phyloP scores from a whole-genome alignment of 2,888 invertebrate species.

The Drosophila melanosoma region DNA sequence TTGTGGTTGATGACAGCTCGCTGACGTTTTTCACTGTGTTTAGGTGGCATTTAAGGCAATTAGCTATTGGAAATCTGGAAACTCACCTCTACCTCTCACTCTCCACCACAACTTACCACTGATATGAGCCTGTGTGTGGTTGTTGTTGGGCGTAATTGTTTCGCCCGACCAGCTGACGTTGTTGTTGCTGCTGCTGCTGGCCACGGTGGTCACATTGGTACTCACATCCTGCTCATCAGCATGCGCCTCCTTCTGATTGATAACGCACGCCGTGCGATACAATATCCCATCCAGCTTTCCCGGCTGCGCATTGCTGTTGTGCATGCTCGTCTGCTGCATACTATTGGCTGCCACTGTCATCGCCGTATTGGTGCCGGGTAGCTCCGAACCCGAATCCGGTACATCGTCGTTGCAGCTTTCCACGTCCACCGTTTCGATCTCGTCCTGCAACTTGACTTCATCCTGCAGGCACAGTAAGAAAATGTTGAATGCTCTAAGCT shows the following conservation, averaged over 20 bases:
- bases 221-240: conserved; percentile 82
- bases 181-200: conserved; percentile 66
- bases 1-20: conserved; percentile 84
- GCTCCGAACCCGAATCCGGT: conserved; percentile 84
- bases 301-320: conserved; percentile 80
- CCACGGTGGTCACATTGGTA: conserved; percentile 74
- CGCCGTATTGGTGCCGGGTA: conserved; percentile 36
- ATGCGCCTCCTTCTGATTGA: conserved; percentile 81
- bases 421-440: conserved; percentile 90
- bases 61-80: not conserved
- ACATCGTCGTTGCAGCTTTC: conserved; percentile 86
- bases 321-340: conserved; percentile 67
- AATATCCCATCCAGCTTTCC: conserved; percentile 84
- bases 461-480: conserved; percentile 54
- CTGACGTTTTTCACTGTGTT: conserved; percentile 83
- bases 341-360: conserved; percentile 16
- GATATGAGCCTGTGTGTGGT: conserved; percentile 79
- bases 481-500: not conserved
- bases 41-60: conserved; percentile 13
- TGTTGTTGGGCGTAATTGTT: conserved; percentile 35
- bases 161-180: conserved; percentile 65
- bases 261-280: conserved; percentile 84
- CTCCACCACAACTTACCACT: conserved; percentile 68
- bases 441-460: conserved; percentile 85
- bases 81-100: not conserved